phyloP scores from a whole-genome alignment of 2,797 vertebrate species.

The Artibeus jamaicensis region DNA sequence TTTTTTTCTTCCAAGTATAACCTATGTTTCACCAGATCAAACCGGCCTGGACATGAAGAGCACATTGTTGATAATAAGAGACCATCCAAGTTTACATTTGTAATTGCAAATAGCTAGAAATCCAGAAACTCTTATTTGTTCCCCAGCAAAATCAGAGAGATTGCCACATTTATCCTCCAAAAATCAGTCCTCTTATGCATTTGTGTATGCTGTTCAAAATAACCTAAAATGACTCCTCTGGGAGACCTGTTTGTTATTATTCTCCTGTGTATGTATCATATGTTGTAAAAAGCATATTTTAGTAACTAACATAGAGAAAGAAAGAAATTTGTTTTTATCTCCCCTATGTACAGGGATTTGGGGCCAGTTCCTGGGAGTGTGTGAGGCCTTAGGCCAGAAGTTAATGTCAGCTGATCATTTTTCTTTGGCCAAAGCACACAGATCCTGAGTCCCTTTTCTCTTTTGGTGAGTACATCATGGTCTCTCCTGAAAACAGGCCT shows the following conservation, averaged over 20 bases:
- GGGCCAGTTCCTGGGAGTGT: neutral
- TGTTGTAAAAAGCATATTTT: neutral
- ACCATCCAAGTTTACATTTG: neutral
- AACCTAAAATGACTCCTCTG: neutral
- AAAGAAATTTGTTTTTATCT: neutral
- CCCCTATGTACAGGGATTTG: neutral
- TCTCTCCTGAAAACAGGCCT: neutral
- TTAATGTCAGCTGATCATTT: neutral
- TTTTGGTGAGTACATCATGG: neutral
- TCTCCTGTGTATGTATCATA: neutral
- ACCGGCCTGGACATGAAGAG: neutral
- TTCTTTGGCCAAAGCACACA: neutral
- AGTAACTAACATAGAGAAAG: neutral
- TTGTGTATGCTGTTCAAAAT: neutral
- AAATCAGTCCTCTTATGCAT: neutral
- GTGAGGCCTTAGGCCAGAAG: neutral
- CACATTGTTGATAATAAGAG: neutral
- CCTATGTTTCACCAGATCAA: neutral
- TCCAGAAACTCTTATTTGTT: neutral
- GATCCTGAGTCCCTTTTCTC: neutral
- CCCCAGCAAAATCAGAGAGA: neutral
- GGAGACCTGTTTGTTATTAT: neutral
- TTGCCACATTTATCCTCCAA: neutral
- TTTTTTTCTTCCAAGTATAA: neutral
- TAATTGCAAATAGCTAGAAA: neutral